Evolutionary conservation across 2,888 invertebrate genomes (phyloP).

Genomic region (Xestia c-nigrum): DNA sequence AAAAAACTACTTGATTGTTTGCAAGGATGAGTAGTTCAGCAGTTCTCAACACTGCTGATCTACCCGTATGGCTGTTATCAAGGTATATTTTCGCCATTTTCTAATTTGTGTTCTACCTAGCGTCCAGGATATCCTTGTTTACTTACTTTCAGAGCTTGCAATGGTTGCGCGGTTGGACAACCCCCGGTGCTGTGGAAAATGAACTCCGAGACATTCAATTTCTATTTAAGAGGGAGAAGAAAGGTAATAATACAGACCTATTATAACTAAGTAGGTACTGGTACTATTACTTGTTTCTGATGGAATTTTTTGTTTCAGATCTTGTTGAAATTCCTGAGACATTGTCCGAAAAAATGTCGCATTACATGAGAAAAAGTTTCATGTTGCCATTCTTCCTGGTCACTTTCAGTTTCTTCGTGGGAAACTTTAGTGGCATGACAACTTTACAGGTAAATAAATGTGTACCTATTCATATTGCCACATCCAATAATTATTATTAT

Average conservation of each 20-base stretch:
- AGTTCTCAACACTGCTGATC: not conserved
- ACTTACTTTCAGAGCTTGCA: conserved; percentile 89
- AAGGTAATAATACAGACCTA: conserved; percentile 25
- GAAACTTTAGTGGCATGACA: conserved; percentile 94
- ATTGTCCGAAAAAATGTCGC: conserved; percentile 75
- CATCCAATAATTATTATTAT: no score
- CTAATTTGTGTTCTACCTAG: not conserved
- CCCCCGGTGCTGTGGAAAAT: conserved; percentile 90
- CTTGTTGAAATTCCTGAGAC: conserved; percentile 77
- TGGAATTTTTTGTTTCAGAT: conserved; percentile 68
- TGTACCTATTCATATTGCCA: not conserved
- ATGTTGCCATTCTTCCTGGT: conserved; percentile 93
- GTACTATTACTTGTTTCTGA: not conserved
- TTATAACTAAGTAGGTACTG: not conserved
- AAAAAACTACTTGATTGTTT: not conserved
- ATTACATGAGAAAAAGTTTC: conserved; percentile 91
- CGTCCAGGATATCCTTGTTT: no score
- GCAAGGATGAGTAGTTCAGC: not conserved
- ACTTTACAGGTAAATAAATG: conserved; percentile 90
- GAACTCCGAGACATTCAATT: conserved; percentile 90
- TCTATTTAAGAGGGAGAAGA: conserved; percentile 77
- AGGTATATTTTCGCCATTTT: not conserved
- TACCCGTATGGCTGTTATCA: not conserved
- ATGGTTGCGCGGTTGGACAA: conserved; percentile 95
- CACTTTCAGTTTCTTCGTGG: conserved; percentile 92